phyloP scores from a whole-genome alignment of 1,140 invertebrate genomes.

The Sminthurides bifidus region DNA sequence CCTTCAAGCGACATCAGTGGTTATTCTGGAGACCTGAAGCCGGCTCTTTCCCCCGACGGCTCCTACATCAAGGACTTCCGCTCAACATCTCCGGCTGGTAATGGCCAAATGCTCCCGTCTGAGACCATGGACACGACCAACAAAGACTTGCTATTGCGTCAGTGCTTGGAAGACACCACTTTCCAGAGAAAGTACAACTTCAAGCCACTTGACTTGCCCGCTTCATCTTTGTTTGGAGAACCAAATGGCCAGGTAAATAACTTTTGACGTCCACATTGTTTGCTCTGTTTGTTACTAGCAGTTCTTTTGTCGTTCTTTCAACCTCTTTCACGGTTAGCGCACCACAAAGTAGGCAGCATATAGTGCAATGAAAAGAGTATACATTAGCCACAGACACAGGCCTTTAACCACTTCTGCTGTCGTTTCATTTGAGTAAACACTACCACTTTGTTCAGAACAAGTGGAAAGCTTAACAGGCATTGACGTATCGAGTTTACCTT shows the following conservation, averaged over 20 bases:
- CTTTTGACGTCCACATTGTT: not conserved
- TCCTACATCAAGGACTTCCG: not conserved
- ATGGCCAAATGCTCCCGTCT: constrained; percentile 17
- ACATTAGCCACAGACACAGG: not conserved
- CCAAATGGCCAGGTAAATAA: constrained; percentile 3
- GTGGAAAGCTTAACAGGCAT: not conserved
- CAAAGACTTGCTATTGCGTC: constrained; percentile 56
- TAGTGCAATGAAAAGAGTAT: no score
- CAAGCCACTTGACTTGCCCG: constrained; percentile 52
- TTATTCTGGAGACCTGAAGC: constrained; percentile 43
- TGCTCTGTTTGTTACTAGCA: not conserved
- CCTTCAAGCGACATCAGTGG: constrained; percentile 39
- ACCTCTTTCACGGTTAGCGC: no score
- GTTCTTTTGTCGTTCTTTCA: no score
- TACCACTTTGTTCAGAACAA: no score
- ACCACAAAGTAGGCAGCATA: no score
- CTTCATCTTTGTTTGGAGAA: constrained; percentile 5
- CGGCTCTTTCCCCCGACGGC: constrained; percentile 36
- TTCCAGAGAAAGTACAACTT: constrained; percentile 71
- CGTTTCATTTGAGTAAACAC: no score
- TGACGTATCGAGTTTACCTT: not conserved
- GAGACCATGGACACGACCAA: constrained; percentile 23
- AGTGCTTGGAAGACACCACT: constrained; percentile 65
- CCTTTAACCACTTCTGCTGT: not conserved
- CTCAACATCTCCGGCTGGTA: not conserved